Percentiles rank a stretch among this genome's conserved stretches.
Conservation (phyloP, 1,140 invertebrate genomes). For the Camponotus vicinus region DNA sequence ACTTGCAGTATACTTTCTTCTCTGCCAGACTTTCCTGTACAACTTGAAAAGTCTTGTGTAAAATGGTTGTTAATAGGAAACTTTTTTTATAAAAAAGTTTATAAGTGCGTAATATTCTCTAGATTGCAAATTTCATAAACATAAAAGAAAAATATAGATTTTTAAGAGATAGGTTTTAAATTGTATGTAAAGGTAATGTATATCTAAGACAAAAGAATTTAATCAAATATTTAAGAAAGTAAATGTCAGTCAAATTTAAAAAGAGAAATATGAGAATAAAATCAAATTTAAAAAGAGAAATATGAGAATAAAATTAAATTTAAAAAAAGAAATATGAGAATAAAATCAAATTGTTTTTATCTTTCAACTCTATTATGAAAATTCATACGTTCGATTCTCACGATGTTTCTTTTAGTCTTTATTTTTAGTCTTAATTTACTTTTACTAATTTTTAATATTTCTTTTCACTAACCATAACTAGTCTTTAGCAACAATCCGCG, state of each 20-base stretch:
- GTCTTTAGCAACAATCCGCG: background rate
- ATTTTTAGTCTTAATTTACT: background rate
- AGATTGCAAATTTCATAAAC: background rate
- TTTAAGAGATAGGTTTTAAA: background rate
- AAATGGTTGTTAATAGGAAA: slow-evolving; percentile 5
- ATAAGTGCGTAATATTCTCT: background rate
- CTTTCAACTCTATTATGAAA: background rate
- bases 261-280: background rate
- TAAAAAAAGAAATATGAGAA: background rate
- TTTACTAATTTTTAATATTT: background rate
- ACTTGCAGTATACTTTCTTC: background rate
- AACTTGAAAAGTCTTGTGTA: background rate
- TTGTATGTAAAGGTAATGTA: background rate
- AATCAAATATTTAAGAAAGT: background rate
- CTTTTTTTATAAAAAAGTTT: background rate
- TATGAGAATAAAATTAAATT: background rate
- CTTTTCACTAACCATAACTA: background rate
- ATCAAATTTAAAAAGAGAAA: background rate
- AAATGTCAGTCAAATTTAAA: background rate
- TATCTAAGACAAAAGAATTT: background rate
- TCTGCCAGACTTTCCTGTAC: background rate
- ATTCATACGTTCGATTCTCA: background rate
- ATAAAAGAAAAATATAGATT: background rate
- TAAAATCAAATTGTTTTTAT: background rate
- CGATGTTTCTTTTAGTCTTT: background rate